phyloP scores from a whole-genome alignment of 2,888 invertebrate genomes.

The Toxonevra muliebris region DNA sequence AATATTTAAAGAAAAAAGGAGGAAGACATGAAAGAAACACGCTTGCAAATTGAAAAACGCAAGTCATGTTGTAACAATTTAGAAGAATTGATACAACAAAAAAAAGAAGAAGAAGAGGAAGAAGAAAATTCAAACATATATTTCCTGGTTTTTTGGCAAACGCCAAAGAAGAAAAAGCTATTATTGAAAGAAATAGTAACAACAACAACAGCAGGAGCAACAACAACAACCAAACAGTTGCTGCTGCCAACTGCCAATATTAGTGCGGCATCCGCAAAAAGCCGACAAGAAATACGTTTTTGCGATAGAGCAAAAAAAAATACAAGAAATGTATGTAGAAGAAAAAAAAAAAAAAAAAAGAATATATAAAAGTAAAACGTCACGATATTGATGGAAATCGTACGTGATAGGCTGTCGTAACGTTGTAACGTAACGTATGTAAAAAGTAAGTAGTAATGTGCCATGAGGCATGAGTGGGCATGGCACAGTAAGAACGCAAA shows the following conservation, averaged over 20 bases:
- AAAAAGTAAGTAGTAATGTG: slow-evolving; percentile 25
- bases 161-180: slow-evolving; percentile 3
- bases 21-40: no score
- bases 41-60: slow-evolving; percentile 29
- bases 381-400: slow-evolving; percentile 48
- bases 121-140: slow-evolving; percentile 15
- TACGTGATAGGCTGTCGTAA: slow-evolving; percentile 42
- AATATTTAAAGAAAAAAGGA: not conserved
- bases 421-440: not conserved
- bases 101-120: slow-evolving; percentile 16
- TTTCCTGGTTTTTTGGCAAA: slow-evolving; percentile 35
- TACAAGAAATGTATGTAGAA: slow-evolving; percentile 29
- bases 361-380: slow-evolving; percentile 33
- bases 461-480: slow-evolving; percentile 23
- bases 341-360: slow-evolving; percentile 11
- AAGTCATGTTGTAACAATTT: slow-evolving; percentile 43
- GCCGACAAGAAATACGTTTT: slow-evolving; percentile 25
- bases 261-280: slow-evolving; percentile 17
- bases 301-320: slow-evolving; percentile 20
- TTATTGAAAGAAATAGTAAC: slow-evolving; percentile 9
- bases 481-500: not conserved
- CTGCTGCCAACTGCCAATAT: slow-evolving; percentile 31
- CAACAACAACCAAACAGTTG: slow-evolving; percentile 18
- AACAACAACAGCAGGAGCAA: slow-evolving; percentile 30
- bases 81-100: slow-evolving; percentile 26